Evolutionary conservation across 1,140 invertebrate species (phyloP).

Genomic region (Tetraneura akinire): DNA sequence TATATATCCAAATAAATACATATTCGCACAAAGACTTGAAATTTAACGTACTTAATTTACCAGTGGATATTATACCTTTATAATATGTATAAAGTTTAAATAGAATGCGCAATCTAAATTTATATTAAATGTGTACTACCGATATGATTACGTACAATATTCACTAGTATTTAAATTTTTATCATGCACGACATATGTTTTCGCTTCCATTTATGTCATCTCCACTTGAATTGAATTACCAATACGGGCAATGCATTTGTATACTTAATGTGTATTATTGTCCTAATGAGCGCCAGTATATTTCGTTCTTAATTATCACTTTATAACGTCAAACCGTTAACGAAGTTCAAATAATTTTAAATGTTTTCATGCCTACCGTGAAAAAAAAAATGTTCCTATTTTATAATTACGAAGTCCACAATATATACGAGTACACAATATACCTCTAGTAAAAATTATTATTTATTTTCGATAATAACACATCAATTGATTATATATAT

Average conservation of each 20-base stretch:
- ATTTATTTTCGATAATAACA: neutral
- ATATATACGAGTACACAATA: too few relatives aligned
- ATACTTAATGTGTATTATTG: conserved; percentile 12
- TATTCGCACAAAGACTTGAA: too few relatives aligned
- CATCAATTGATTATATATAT: neutral
- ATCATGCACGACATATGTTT: neutral
- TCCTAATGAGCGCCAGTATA: conserved; percentile 7
- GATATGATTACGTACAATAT: neutral
- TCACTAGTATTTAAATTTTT: neutral
- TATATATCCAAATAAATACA: neutral
- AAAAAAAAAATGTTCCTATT: neutral
- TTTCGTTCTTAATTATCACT: conserved; percentile 26
- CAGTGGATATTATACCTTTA: too few relatives aligned
- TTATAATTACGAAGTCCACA: too few relatives aligned
- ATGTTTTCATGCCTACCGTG: neutral
- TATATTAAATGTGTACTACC: too few relatives aligned
- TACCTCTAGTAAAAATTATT: neutral
- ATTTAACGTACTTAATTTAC: too few relatives aligned
- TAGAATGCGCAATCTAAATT: too few relatives aligned
- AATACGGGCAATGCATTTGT: neutral
- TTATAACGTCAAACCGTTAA: conserved; percentile 4
- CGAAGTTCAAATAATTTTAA: neutral
- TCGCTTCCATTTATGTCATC: neutral
- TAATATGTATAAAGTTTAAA: too few relatives aligned
- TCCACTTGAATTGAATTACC: neutral